Conservation (phyloP, 2,797 vertebrate genomes). For the Synaphobranchus kaupii region DNA sequence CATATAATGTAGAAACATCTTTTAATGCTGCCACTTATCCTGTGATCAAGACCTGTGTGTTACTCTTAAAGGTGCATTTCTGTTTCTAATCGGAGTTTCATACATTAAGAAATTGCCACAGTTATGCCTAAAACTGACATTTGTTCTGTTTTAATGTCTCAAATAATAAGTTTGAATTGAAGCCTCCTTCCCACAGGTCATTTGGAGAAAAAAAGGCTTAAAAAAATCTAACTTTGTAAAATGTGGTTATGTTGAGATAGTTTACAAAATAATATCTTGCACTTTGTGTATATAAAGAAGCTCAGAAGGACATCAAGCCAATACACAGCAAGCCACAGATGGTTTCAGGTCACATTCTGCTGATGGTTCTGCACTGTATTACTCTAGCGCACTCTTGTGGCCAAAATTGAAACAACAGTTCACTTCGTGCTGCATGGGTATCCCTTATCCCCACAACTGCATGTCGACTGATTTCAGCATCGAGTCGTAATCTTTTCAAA, state of each 20-base stretch:
- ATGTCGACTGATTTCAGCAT: background rate
- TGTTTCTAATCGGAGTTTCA: background rate
- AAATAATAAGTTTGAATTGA: background rate
- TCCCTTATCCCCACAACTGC: conserved; percentile 14
- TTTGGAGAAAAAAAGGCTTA: conserved; percentile 26
- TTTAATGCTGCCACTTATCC: background rate
- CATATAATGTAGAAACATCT: background rate
- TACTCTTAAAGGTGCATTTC: background rate
- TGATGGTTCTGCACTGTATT: conserved; percentile 27
- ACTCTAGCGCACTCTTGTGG: conserved; percentile 68
- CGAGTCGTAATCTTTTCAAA: background rate
- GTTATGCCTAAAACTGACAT: background rate
- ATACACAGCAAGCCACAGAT: conserved; percentile 34
- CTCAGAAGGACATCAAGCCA: conserved; percentile 40
- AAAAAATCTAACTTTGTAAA: conserved; percentile 48
- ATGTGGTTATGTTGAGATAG: conserved; percentile 25
- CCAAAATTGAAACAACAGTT: background rate
- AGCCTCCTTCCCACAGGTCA: conserved; percentile 2
- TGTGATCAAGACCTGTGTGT: background rate
- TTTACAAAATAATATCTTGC: conserved; percentile 31
- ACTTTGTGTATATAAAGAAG: conserved; percentile 20
- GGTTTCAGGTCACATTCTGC: conserved; percentile 19
- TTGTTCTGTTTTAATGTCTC: conserved; percentile 1
- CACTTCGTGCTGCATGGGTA: background rate
- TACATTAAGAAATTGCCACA: background rate